Evolutionary conservation across 2,113 vertebrate species (phyloP).

Genomic region (Chloropsis cyanopogon): DNA sequence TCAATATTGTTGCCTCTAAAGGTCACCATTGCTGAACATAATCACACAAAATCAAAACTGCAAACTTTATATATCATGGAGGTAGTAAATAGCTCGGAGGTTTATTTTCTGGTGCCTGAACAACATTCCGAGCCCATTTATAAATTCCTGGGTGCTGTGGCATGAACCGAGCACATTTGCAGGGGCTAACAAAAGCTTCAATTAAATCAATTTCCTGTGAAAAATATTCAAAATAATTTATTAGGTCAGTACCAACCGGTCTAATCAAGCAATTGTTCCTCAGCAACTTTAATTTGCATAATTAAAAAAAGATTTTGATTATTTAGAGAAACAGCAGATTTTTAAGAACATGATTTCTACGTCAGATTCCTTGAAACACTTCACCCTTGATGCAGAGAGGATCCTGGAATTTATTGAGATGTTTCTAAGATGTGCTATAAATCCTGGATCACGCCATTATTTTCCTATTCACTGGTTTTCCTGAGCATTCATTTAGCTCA

Average conservation of each 20-base stretch:
- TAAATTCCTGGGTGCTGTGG: conserved; percentile 77
- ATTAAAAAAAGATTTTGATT: conserved; percentile 57
- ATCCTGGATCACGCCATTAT: conserved; percentile 25
- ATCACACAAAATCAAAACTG: conserved; percentile 99
- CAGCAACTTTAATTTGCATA: conserved; percentile 63
- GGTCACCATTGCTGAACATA: conserved; percentile 99
- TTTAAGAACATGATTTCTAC: background rate
- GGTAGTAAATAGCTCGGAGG: conserved; percentile 94
- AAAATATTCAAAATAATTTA: conserved; percentile 67
- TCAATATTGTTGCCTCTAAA: conserved; percentile 99
- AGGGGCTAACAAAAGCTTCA: conserved; percentile 71
- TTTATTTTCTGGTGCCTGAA: conserved; percentile 92
- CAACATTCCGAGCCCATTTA: conserved; percentile 84
- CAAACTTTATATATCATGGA: conserved; percentile 99
- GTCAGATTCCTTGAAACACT: background rate
- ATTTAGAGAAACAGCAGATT: background rate
- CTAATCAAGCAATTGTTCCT: conserved; percentile 64
- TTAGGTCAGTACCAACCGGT: conserved; percentile 50
- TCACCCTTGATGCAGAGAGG: background rate
- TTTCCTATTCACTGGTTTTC: conserved; percentile 56
- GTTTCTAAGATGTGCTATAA: conserved; percentile 38
- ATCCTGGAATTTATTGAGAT: conserved; percentile 19
- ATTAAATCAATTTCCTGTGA: conserved; percentile 78
- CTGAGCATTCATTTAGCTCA: background rate
- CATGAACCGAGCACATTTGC: conserved; percentile 64